Base-by-base conservation (phyloP, 2,888 invertebrate genomes). In the Ochlodes sylvanus region DNA sequence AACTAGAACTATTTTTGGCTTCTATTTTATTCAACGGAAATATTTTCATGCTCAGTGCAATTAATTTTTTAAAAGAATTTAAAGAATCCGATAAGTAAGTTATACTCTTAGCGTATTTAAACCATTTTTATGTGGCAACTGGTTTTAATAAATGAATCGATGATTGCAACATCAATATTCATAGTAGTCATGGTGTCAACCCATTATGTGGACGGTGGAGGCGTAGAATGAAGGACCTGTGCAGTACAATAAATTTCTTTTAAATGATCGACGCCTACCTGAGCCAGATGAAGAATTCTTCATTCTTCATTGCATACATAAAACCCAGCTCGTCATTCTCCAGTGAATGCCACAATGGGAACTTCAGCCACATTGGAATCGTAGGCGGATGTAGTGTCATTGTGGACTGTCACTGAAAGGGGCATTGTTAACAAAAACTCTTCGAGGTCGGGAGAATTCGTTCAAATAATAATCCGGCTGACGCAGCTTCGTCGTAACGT, bases 201-300 rank as follows among this genome's bases (percentile, higher is more conserved):
- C 32, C 38, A 9, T 44, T 34, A 41, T 14, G 34, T 41, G 6
- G 27, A 21, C 27, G 15, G 58, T 27, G 58, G 41, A 32, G 65
- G 58, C 19, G 52, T 50, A 27, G 38, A 27, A 52, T 19, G 14
- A 32, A 42, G 50, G 38, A 27, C 21, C 17, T n/a, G 38, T 52
- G 32, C 3, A 27, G 52, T 34, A 21, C 27, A 27, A 38, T 58
- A 32, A 60, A 52, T 58, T 58, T 65, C 47, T 52, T 60, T 66
- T 65, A n/a, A 65, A 56, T 52, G 41, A 60, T 66, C 32, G 27
- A 32, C 66, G 54, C 66, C 60, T 58, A 66, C 65, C 57, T 27
- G 57, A 17, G 14, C 55, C 12, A 54, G 54, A 64, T 27, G 57
- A 17, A 50, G 58, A 56, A 58, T 50, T 58, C n/a, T 21, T 57